phyloP scores from a whole-genome alignment of 1,140 invertebrate species.

The Drosophila quadrilineata region DNA sequence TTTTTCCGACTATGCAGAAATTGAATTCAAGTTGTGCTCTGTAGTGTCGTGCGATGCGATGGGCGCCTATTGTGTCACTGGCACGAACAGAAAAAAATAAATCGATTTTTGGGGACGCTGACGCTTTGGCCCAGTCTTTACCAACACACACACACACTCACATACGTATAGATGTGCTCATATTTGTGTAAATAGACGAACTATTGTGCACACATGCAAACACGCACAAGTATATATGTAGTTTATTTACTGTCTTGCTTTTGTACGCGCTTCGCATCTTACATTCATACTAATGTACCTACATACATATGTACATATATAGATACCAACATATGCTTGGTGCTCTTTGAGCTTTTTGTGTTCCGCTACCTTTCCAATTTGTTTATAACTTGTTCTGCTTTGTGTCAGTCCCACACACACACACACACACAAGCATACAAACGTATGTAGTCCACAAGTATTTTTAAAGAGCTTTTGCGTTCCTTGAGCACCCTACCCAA shows the following conservation, averaged over 20 bases:
- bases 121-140: slow-evolving; percentile 53
- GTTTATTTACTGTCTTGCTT: slow-evolving; percentile 43
- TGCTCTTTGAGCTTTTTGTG: slow-evolving; percentile 36
- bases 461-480: slow-evolving; percentile 48
- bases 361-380: slow-evolving; percentile 70
- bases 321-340: background rate
- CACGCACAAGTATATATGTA: slow-evolving; percentile 11
- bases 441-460: slow-evolving; percentile 6
- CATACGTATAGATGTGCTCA: background rate
- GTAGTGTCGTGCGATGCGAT: no score
- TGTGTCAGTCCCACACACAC: slow-evolving; percentile 23
- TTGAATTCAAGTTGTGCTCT: slow-evolving; percentile 20
- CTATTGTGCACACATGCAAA: background rate
- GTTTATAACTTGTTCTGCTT: slow-evolving; percentile 74
- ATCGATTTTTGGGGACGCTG: slow-evolving; percentile 66
- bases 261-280: slow-evolving; percentile 28
- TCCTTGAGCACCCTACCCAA: slow-evolving; percentile 35
- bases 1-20: no score
- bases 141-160: slow-evolving; percentile 1
- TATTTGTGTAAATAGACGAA: background rate
- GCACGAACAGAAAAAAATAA: slow-evolving; percentile 65
- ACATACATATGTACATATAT: background rate
- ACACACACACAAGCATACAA: background rate
- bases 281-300: background rate
- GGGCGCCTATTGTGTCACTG: slow-evolving; percentile 51